Evolutionary conservation across 2,797 vertebrate species (phyloP), one percentile per base, ranked within the genome.

Genomic region (Forpus xanthops): DNA sequence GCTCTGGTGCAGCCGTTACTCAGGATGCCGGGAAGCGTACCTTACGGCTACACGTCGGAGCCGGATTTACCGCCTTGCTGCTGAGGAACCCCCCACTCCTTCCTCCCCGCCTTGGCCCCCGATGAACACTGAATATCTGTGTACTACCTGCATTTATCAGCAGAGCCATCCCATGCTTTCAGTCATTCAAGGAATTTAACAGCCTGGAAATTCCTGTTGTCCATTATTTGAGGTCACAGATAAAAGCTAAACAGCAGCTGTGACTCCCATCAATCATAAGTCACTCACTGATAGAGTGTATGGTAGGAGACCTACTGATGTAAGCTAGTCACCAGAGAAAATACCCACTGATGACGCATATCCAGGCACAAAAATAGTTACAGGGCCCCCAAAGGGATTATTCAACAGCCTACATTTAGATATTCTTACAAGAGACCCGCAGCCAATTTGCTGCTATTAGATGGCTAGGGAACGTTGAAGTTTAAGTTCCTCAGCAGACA

Each of bases 281-380:
- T 98, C 98, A 98, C 98, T 98, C 98, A 97, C 98, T 97, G 98
- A 98, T 98, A 98, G 98, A 98, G 98, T 98, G 98, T 98, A 99
- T 98, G 98, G 98, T 98, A 99, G 98, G 98, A 99, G 99, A 99
- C 99, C 99, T 98, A 98, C 98, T 99, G 99, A 99, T 99, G 99
- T 99, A 99, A 99, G 98, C 98, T 97, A 99, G 99, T 99, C 99
- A 99, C 99, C 99, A 99, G 99, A 99, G 99, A 99, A 99, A 99
- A 99, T 99, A 99, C 99, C 99, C 99, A 99, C 98, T 98, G 98
- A 97, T 99, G 99, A 99, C 98, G 99, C 99, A 99, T 99, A 99
- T 99, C 99, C 99, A 99, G 98, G 98, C 98, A 99, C 98, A 99
- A 99, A 99, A 99, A 99, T 99, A 99, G 99, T 98, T 97, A 97